A percentile compares a stretch with the other conserved stretches of the same genome.
Evolutionary conservation across 2,797 vertebrate genomes (phyloP).

Genomic region (Knipowitschia caucasica): DNA sequence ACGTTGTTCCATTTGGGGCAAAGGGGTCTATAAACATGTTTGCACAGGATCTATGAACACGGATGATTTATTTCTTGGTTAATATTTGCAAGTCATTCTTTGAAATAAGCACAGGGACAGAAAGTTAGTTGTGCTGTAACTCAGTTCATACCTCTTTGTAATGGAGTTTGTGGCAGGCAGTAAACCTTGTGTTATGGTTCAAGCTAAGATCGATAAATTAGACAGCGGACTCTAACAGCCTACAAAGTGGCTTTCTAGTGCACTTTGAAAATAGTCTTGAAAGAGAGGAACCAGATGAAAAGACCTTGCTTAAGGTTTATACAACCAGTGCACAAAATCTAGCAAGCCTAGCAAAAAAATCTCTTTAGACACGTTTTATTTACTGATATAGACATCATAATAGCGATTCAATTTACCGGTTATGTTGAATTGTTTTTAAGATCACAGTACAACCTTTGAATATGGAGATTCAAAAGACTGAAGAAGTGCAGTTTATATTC

Average conservation of each 20-base stretch:
- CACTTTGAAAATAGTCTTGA: conserved; percentile 14
- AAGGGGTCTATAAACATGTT: background rate
- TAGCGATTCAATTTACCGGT: background rate
- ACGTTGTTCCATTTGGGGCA: background rate
- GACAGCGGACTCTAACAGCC: conserved; percentile 19
- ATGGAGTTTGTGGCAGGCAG: conserved; percentile 6
- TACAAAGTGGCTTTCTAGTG: conserved; percentile 20
- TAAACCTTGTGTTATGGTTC: conserved; percentile 23
- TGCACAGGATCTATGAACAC: background rate
- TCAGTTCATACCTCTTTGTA: conserved; percentile 12
- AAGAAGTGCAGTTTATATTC: background rate
- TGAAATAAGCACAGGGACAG: background rate
- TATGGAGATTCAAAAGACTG: background rate
- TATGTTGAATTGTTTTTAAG: too few species aligned
- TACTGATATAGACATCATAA: background rate
- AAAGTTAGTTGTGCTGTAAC: background rate
- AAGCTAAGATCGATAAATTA: conserved; percentile 26
- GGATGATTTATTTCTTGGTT: conserved; percentile 11
- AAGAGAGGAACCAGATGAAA: background rate
- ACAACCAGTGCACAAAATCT: conserved; percentile 10
- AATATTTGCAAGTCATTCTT: background rate
- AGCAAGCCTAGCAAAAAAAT: background rate
- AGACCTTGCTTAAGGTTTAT: conserved; percentile 16
- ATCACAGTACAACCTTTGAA: background rate
- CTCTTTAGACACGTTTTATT: too few species aligned